Evolutionary conservation across 2,888 invertebrate genomes (phyloP).

Genomic region (Octonoba sinensis): DNA sequence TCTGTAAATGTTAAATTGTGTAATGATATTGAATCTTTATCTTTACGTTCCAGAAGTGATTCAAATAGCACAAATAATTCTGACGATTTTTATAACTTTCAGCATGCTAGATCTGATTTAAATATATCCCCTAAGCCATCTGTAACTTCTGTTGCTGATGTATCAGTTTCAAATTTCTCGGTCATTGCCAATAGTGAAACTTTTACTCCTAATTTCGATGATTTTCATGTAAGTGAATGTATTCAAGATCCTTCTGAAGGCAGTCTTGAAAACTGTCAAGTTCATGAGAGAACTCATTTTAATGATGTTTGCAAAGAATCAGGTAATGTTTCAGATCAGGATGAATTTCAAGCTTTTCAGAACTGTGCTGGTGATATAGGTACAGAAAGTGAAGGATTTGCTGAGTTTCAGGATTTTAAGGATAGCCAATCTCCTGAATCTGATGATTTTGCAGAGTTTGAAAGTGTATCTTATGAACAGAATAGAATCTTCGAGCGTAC

Average conservation of each 20-base stretch:
- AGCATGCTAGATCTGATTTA: constrained; percentile 6
- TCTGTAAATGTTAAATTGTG: too few relatives aligned
- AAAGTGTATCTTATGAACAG: constrained; percentile 11
- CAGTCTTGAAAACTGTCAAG: constrained; percentile 4
- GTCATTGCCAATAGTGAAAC: neutral
- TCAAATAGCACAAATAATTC: neutral
- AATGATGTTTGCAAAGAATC: too few relatives aligned
- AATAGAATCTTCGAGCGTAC: constrained; percentile 1
- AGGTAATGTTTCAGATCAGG: constrained; percentile 12
- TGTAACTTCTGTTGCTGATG: neutral
- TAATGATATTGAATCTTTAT: too few relatives aligned
- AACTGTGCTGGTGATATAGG: constrained; percentile 4
- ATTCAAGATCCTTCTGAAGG: neutral
- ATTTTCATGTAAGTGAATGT: neutral
- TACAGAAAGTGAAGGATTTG: constrained; percentile 44
- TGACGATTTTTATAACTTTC: constrained; percentile 12
- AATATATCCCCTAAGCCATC: neutral
- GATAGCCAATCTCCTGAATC: neutral
- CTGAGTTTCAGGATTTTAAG: constrained; percentile 48
- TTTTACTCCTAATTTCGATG: constrained; percentile 26
- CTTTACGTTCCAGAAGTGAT: too few relatives aligned
- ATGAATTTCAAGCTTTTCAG: constrained; percentile 44
- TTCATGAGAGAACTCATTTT: too few relatives aligned
- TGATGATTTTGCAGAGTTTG: constrained; percentile 47
- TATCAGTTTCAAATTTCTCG: too few relatives aligned